Evolutionary conservation across 1,140 invertebrate genomes (phyloP).

Genomic region (Maconellicoccus hirsutus): DNA sequence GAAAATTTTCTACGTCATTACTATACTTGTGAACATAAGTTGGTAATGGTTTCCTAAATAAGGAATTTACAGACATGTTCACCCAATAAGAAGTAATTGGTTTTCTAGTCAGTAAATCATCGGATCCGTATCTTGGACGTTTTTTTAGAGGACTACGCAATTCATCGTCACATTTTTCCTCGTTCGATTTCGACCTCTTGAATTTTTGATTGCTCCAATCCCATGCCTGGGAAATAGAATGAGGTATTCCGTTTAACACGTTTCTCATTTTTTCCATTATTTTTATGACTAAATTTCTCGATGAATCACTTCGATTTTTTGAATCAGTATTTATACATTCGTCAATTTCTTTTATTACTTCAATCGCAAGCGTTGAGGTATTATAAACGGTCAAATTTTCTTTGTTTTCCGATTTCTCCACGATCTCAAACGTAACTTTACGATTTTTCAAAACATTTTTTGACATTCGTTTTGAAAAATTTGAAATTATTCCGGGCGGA

Average conservation of each 20-base stretch:
- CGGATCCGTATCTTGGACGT: neutral
- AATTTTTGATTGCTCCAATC: neutral
- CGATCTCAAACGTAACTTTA: neutral
- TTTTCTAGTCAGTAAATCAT: neutral
- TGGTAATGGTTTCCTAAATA: neutral
- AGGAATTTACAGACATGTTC: neutral
- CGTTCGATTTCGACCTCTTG: neutral
- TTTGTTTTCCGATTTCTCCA: neutral
- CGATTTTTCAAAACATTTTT: neutral
- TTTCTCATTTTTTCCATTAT: neutral
- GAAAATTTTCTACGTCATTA: neutral
- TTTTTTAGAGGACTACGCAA: neutral
- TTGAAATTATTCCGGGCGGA: neutral
- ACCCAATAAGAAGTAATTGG: neutral
- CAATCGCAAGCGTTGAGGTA: neutral
- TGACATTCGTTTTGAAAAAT: neutral
- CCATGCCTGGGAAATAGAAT: neutral
- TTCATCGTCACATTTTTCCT: neutral
- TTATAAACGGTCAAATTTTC: neutral
- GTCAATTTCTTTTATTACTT: neutral
- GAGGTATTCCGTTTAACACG: neutral
- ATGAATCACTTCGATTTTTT: neutral
- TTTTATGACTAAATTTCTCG: neutral
- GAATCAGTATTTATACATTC: neutral
- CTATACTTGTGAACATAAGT: neutral